phyloP scores from a whole-genome alignment of 2,113 vertebrate genomes.

The Perccottus glenii region DNA sequence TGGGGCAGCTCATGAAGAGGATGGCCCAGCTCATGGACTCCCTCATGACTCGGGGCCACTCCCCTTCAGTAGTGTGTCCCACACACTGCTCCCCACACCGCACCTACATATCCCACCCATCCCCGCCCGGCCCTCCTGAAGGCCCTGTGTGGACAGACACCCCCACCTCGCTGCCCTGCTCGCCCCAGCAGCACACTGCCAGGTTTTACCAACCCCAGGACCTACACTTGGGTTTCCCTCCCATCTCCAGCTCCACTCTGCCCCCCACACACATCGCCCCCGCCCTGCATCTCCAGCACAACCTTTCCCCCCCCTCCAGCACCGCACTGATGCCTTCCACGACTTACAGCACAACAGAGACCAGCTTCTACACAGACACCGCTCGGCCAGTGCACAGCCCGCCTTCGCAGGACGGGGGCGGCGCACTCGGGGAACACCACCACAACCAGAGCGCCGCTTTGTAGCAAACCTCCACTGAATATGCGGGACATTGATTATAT shows the following conservation, averaged over 20 bases:
- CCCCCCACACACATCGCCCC: conserved; percentile 20
- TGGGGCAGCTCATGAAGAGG: conserved; percentile 74
- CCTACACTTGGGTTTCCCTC: conserved; percentile 36
- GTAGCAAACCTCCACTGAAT: conserved; percentile 47
- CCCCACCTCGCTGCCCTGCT: conserved; percentile 45
- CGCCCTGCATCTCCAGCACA: conserved; percentile 18
- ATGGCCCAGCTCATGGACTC: conserved; percentile 76
- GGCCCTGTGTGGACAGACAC: conserved; percentile 54
- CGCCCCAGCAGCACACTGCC: conserved; percentile 26
- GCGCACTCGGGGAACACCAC: conserved; percentile 29
- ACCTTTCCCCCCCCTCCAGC: conserved; percentile 1
- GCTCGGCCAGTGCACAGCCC: conserved; percentile 48
- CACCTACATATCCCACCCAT: conserved; percentile 33
- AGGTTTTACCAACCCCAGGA: conserved; percentile 53
- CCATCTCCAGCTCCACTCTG: conserved; percentile 18
- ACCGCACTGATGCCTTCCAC: conserved; percentile 43
- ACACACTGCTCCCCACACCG: conserved; percentile 53
- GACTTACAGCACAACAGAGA: conserved; percentile 39
- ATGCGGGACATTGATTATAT: conserved; percentile 30
- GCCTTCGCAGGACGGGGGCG: conserved; percentile 36
- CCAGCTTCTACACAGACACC: conserved; percentile 20
- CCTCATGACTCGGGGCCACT: conserved; percentile 54
- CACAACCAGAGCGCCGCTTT: conserved; percentile 46
- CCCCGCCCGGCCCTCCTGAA: conserved; percentile 38
- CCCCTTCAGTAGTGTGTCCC: conserved; percentile 55